Conservation (phyloP, 2,113 vertebrate species). For the Chaetops frenatus region DNA sequence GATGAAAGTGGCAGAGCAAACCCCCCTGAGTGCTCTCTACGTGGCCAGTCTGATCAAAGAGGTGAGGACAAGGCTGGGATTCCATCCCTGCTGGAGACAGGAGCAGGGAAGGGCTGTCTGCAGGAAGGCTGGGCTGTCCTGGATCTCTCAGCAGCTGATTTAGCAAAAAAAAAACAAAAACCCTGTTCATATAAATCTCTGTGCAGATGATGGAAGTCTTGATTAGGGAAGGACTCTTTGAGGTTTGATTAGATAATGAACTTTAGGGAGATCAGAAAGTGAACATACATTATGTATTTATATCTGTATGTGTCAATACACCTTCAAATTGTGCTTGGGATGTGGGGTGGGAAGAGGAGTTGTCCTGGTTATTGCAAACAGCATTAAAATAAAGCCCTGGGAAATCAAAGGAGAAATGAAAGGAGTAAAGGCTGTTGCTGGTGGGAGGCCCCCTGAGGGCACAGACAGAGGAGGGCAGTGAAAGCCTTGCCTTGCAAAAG, state of each 20-base stretch:
- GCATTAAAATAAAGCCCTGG: neutral
- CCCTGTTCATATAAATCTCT: fast-evolving
- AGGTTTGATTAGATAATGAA: neutral
- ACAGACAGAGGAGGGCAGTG: neutral
- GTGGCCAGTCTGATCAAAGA: slow-evolving; percentile 89
- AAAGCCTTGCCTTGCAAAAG: neutral
- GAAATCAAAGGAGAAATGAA: neutral
- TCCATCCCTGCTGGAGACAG: neutral
- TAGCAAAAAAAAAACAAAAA: neutral
- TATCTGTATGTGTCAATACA: fast-evolving
- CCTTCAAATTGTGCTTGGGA: neutral
- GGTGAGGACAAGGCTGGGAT: slow-evolving; percentile 61
- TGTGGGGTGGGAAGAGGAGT: neutral
- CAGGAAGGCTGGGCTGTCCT: neutral
- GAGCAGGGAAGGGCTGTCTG: neutral
- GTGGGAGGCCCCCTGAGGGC: fast-evolving
- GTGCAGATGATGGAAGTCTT: neutral
- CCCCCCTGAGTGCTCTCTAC: slow-evolving; percentile 88
- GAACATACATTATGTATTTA: neutral
- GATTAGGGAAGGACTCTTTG: neutral
- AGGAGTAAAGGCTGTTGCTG: neutral
- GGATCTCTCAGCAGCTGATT: neutral
- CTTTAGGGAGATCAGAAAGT: neutral
- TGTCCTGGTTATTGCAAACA: neutral
- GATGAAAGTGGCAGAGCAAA: slow-evolving; percentile 96